Percentiles rank a stretch among this genome's conserved stretches.
phyloP scores from a whole-genome alignment of 2,113 vertebrate genomes.

The Chaenogobius annularis region DNA sequence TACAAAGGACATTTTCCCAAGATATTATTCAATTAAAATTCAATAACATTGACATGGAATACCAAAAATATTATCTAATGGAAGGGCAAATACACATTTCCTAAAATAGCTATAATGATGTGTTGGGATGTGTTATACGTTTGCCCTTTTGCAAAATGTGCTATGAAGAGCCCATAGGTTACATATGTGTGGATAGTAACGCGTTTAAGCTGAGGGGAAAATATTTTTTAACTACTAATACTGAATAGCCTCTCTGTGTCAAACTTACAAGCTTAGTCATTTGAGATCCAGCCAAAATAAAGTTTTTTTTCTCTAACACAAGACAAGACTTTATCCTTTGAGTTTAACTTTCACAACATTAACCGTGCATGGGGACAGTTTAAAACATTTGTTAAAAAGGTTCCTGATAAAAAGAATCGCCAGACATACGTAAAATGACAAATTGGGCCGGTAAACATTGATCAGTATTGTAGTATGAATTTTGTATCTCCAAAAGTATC shows the following conservation, averaged over 20 bases:
- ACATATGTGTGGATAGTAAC: background rate
- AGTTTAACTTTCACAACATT: background rate
- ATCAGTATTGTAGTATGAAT: too few species aligned
- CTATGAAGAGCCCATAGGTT: background rate
- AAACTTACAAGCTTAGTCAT: background rate
- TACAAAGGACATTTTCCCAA: too few species aligned
- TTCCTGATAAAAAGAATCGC: conserved; percentile 10
- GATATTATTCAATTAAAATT: too few species aligned
- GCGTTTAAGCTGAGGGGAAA: background rate
- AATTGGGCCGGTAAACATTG: too few species aligned
- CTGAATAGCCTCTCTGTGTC: background rate
- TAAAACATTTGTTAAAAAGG: conserved; percentile 13
- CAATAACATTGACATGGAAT: too few species aligned
- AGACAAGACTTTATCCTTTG: conserved; percentile 8
- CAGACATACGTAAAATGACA: background rate
- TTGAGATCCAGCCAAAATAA: conserved; percentile 6
- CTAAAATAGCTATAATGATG: too few species aligned
- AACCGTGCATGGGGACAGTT: conserved; percentile 8
- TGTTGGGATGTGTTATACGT: background rate
- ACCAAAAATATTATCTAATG: too few species aligned
- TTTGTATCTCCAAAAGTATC: too few species aligned
- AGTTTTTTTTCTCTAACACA: conserved; percentile 4
- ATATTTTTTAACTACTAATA: background rate
- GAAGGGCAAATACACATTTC: background rate
- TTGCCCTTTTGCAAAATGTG: background rate